A percentile compares a stretch with the other conserved stretches of the same genome.
These are phyloP conservation scores for Phalanger gymnotis DNA, from an alignment of 2,797 vertebrate genomes.

Conservation along the genomic window DNA sequence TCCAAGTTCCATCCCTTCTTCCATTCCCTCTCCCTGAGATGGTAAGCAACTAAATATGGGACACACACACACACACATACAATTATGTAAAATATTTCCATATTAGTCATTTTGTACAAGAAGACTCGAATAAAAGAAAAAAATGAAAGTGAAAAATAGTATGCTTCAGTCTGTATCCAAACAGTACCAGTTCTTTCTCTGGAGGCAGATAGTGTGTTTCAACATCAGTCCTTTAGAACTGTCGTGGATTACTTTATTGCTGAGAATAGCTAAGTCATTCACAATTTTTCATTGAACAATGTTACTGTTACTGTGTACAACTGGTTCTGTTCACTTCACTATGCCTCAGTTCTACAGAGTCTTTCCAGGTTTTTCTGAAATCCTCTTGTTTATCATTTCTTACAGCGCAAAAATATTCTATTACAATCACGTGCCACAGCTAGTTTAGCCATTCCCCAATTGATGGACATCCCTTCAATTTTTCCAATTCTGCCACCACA, in stretches of 20 bases:
- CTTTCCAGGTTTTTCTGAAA: not conserved
- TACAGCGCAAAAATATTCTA: not conserved
- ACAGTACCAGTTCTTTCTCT: not conserved
- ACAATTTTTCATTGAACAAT: not conserved
- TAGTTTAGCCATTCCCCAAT: not conserved
- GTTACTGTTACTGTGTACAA: not conserved
- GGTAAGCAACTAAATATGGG: not conserved
- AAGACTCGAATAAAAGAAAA: not conserved
- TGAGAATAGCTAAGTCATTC: too few relatives aligned
- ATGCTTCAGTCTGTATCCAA: not conserved
- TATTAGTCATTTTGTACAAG: not conserved
- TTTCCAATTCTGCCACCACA: not conserved
- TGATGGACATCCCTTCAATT: not conserved
- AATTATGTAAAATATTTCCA: not conserved
- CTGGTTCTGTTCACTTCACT: not conserved
- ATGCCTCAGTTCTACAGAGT: not conserved
- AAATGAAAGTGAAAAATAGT: not conserved
- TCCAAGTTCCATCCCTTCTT: not conserved
- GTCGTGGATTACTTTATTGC: too few relatives aligned
- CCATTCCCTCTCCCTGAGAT: not conserved
- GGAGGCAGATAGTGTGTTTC: not conserved
- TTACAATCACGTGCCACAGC: not conserved
- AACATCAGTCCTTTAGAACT: too few relatives aligned
- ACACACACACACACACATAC: not conserved
- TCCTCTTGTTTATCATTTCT: not conserved